Conservation (phyloP, 2,797 vertebrate genomes). For the Lepilemur septentrionalis region DNA sequence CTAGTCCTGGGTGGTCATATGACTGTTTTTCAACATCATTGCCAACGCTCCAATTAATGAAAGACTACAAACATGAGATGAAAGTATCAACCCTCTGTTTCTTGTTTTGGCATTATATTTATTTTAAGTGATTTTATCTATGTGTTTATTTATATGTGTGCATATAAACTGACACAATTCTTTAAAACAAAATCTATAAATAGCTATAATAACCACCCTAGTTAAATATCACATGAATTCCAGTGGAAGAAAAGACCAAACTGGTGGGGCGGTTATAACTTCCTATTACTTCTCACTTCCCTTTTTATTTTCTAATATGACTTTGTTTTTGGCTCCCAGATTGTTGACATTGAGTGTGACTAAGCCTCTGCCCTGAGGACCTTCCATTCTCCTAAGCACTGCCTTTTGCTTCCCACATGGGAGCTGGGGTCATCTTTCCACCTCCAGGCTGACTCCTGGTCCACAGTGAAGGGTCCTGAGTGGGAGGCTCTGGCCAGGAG, state of each 20-base stretch:
- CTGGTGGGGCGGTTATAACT: background rate
- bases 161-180: background rate
- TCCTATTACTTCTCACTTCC: background rate
- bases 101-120: constrained; percentile 56
- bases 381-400: background rate
- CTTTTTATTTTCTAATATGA: constrained; percentile 33
- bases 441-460: background rate
- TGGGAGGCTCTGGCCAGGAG: background rate
- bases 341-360: constrained; percentile 38
- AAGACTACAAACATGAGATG: constrained; percentile 18
- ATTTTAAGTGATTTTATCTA: constrained; percentile 38
- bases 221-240: background rate
- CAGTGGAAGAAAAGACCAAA: constrained; percentile 17
- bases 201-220: background rate
- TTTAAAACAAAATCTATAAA: constrained; percentile 38
- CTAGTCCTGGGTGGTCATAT: constrained; percentile 1
- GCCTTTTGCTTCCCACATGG: constrained; percentile 38
- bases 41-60: constrained; percentile 26
- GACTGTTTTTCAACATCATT: constrained; percentile 6
- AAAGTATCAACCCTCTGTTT: constrained; percentile 18
- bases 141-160: constrained; percentile 37
- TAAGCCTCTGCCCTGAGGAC: background rate
- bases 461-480: background rate
- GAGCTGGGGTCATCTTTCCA: background rate
- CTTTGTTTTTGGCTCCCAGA: constrained; percentile 38